These are phyloP conservation scores for Notodonta dromedarius DNA, from an alignment of 2,888 invertebrate species.

Conservation along the genomic window DNA sequence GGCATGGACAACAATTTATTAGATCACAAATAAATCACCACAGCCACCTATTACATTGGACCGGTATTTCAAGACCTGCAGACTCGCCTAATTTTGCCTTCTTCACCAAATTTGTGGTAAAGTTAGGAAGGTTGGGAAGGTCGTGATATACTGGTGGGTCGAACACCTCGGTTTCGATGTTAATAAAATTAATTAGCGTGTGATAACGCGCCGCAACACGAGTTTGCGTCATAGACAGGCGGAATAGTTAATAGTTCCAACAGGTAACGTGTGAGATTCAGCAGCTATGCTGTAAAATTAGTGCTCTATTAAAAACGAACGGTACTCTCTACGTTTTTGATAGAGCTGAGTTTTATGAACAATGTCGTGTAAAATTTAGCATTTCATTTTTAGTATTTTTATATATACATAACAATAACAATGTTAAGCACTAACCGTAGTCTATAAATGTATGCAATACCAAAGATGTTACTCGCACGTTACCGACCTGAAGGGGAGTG, in stretches of 20 bases:
- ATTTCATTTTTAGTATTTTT: too few species aligned
- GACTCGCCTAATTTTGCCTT: conserved; percentile 13
- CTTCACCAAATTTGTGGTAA: conserved; percentile 11
- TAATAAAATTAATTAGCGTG: conserved; percentile 66
- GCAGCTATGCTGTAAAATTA: conserved; percentile 11
- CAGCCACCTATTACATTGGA: conserved; percentile 53
- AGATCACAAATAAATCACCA: conserved; percentile 55
- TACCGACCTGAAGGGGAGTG: too few species aligned
- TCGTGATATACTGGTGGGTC: conserved; percentile 40
- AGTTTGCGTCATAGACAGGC: conserved; percentile 20
- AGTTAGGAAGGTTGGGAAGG: conserved; percentile 20
- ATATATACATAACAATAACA: too few species aligned
- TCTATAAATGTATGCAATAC: too few species aligned
- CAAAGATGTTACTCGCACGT: too few species aligned
- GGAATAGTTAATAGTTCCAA: conserved; percentile 25
- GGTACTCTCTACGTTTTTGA: neutral
- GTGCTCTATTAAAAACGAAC: neutral
- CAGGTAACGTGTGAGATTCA: conserved; percentile 11
- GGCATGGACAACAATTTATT: conserved; percentile 51
- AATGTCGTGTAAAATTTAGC: too few species aligned
- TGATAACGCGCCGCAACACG: conserved; percentile 50
- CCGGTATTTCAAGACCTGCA: conserved; percentile 38
- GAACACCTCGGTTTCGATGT: conserved; percentile 43
- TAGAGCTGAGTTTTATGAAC: too few species aligned
- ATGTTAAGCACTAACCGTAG: too few species aligned